These are phyloP conservation scores for Chloroclysta siterata DNA, from an alignment of 2,888 invertebrate genomes.

Conservation along the genomic window DNA sequence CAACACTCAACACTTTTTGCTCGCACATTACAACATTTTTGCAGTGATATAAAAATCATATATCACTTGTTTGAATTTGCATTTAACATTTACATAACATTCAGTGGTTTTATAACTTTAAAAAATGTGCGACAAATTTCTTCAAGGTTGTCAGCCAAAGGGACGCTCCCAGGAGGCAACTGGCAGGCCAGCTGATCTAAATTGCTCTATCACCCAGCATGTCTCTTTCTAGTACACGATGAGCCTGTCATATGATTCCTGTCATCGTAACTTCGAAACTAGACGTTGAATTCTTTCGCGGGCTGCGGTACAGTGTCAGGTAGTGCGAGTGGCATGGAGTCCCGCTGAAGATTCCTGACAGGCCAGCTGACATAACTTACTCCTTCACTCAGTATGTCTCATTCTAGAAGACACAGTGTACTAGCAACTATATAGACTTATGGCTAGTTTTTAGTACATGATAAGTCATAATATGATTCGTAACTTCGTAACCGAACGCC, in stretches of 20 bases:
- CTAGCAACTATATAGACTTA: no score
- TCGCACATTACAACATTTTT: no score
- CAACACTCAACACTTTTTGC: no score
- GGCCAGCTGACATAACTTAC: not conserved
- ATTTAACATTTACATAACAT: no score
- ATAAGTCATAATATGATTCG: not conserved
- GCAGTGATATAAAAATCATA: no score
- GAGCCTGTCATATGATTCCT: not conserved
- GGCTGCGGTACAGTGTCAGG: constrained; percentile 71
- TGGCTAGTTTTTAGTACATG: not conserved
- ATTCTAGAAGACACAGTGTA: no score
- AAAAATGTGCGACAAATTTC: no score
- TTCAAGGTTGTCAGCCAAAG: no score
- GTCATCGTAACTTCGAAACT: constrained; percentile 64
- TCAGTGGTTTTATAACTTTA: no score
- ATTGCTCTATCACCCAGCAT: no score
- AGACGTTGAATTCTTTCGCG: constrained; percentile 74
- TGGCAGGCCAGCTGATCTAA: constrained; percentile 77
- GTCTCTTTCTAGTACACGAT: no score
- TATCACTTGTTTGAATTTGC: no score
- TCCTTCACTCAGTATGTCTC: not conserved
- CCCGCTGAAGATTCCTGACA: constrained; percentile 52
- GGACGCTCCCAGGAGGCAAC: constrained; percentile 62
- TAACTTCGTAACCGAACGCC: constrained; percentile 72
- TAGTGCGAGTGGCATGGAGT: constrained; percentile 71